Conservation (phyloP, 1,140 invertebrate species). For the Bacillus rossius region DNA sequence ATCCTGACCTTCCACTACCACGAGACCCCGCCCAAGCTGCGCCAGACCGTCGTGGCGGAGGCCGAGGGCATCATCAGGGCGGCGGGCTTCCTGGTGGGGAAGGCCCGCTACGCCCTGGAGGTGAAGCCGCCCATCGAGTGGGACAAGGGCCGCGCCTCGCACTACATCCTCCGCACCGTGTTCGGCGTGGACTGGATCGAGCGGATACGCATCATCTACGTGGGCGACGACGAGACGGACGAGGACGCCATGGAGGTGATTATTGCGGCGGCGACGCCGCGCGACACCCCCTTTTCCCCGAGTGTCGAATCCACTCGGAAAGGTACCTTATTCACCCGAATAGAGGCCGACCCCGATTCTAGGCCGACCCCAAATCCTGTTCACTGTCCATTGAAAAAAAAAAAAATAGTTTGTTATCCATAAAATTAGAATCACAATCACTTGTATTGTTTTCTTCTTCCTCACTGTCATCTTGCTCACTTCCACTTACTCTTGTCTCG, state of each 20-base stretch:
- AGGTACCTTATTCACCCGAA: no score
- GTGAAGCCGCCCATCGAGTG: slow-evolving; percentile 84
- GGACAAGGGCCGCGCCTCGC: slow-evolving; percentile 86
- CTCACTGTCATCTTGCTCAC: no score
- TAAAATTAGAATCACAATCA: no score
- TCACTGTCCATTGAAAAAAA: no score
- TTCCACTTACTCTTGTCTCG: no score
- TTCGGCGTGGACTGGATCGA: slow-evolving; percentile 90
- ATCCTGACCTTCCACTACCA: slow-evolving; percentile 84
- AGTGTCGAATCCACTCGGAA: no score
- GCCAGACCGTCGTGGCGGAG: slow-evolving; percentile 57
- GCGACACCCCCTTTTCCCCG: no score
- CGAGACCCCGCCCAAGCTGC: slow-evolving; percentile 63
- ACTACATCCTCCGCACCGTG: slow-evolving; percentile 82
- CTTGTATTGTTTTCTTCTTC: no score
- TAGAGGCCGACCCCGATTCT: no score
- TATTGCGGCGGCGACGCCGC: no score
- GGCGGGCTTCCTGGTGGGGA: slow-evolving; percentile 65
- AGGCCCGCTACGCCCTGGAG: slow-evolving; percentile 79
- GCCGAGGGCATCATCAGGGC: slow-evolving; percentile 66
- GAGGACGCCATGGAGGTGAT: slow-evolving; percentile 87
- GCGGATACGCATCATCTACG: slow-evolving; percentile 84
- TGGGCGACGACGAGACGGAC: slow-evolving; percentile 84
- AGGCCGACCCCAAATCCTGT: no score
- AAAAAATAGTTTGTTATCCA: no score